Evolutionary conservation across 2,888 invertebrate species (phyloP).

Genomic region (Tetanocera ferruginea): DNA sequence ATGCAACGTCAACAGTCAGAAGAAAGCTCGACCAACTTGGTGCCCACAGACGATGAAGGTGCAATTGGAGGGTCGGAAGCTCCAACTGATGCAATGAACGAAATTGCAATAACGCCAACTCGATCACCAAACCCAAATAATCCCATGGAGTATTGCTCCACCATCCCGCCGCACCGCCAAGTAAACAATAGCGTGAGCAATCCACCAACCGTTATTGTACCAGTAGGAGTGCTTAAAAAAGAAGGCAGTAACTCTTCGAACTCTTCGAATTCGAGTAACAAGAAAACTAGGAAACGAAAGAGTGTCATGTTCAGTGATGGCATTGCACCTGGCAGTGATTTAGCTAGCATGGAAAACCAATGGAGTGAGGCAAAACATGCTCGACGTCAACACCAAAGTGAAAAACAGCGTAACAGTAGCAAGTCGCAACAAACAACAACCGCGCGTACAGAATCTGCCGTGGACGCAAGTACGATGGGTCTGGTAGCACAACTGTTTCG

Average conservation of each 20-base stretch:
- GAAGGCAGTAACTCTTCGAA: conserved; percentile 69
- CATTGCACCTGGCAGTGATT: conserved; percentile 86
- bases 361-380: conserved; percentile 72
- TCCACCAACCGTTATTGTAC: conserved; percentile 85
- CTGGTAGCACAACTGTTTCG: conserved; percentile 63
- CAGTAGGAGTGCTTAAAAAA: conserved; percentile 83
- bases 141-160: conserved; percentile 89
- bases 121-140: conserved; percentile 85
- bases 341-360: conserved; percentile 78
- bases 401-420: conserved; percentile 45
- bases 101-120: conserved; percentile 48
- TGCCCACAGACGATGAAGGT: neutral
- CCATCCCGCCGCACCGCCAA: conserved; percentile 84
- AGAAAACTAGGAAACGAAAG: conserved; percentile 74
- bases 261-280: conserved; percentile 58
- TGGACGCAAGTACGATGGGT: conserved; percentile 59
- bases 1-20: conserved; percentile 66
- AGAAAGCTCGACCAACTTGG: neutral
- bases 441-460: conserved; percentile 49
- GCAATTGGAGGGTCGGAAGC: neutral
- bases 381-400: conserved; percentile 56
- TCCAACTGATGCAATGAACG: conserved; percentile 35
- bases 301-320: conserved; percentile 92
- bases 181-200: conserved; percentile 71
- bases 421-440: conserved; percentile 57